A percentile compares a stretch with the other conserved stretches of the same genome.
Conservation (phyloP, 2,797 vertebrate species). For the Columba guinea region DNA sequence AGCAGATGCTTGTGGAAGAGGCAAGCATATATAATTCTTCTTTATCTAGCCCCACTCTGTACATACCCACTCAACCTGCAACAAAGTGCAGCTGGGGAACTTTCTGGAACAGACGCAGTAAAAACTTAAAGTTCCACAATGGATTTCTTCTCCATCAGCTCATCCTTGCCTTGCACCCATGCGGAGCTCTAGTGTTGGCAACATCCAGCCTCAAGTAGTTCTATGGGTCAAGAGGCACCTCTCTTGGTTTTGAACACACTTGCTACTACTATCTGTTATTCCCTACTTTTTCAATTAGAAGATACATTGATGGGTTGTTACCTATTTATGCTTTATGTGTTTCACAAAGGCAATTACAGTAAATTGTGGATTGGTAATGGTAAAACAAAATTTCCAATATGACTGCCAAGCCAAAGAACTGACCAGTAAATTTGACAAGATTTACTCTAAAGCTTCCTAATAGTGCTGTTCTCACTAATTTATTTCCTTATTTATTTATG, state of each 20-base stretch:
- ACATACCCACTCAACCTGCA: neutral
- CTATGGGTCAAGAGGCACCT: neutral
- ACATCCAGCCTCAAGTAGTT: neutral
- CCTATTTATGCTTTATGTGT: neutral
- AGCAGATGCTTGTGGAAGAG: neutral
- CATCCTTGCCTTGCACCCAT: neutral
- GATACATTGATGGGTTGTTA: neutral
- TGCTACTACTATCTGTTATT: neutral
- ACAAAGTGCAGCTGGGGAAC: neutral
- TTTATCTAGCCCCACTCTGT: neutral
- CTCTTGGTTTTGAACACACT: accelerated
- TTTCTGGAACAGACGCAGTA: neutral
- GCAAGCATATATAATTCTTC: neutral
- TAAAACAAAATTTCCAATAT: neutral
- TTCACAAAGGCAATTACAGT: neutral
- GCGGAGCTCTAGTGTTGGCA: neutral
- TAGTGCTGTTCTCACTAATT: neutral
- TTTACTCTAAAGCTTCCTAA: neutral
- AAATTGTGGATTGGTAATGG: neutral
- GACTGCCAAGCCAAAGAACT: neutral
- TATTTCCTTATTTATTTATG: too few relatives aligned
- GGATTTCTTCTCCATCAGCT: neutral
- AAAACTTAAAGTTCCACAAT: neutral
- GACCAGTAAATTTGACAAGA: neutral
- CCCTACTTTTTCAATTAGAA: neutral